These are phyloP conservation scores for Watsonalla cultraria DNA, from an alignment of 2,888 invertebrate species.

Conservation along the genomic window DNA sequence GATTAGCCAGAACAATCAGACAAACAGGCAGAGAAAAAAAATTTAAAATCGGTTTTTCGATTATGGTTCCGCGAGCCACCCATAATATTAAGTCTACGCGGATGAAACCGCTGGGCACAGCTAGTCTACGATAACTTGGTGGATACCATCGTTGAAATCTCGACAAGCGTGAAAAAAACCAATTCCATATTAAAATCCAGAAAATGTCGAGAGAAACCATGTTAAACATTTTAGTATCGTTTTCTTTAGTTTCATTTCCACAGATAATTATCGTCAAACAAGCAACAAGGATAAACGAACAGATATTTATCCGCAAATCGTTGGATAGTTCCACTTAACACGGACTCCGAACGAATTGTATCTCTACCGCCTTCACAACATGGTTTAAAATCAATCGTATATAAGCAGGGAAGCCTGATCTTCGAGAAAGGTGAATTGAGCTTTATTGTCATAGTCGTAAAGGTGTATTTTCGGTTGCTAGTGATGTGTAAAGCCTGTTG, in stretches of 20 bases:
- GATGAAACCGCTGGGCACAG: too few species aligned
- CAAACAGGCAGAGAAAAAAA: too few species aligned
- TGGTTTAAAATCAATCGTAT: not conserved
- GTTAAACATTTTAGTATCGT: not conserved
- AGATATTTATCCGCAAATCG: slow-evolving; percentile 32
- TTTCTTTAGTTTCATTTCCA: not conserved
- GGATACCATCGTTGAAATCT: too few species aligned
- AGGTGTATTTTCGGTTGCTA: slow-evolving; percentile 2
- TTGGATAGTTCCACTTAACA: slow-evolving; percentile 7
- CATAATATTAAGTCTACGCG: too few species aligned
- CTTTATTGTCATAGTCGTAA: not conserved
- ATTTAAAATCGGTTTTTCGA: too few species aligned
- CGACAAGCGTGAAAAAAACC: too few species aligned
- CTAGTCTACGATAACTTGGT: too few species aligned
- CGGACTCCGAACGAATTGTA: not conserved
- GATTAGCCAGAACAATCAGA: too few species aligned
- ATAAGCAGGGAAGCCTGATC: not conserved
- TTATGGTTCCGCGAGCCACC: too few species aligned
- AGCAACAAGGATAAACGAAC: slow-evolving; percentile 26
- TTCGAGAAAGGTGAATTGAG: not conserved
- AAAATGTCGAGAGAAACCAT: too few species aligned
- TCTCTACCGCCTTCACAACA: not conserved
- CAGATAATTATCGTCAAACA: slow-evolving; percentile 5
- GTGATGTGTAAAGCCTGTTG: slow-evolving; percentile 51
- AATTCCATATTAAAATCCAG: too few species aligned